Evolutionary conservation across 2,113 vertebrate species (phyloP), one percentile per base, ranked within the genome.

Genomic region (Oenanthe melanoleuca): DNA sequence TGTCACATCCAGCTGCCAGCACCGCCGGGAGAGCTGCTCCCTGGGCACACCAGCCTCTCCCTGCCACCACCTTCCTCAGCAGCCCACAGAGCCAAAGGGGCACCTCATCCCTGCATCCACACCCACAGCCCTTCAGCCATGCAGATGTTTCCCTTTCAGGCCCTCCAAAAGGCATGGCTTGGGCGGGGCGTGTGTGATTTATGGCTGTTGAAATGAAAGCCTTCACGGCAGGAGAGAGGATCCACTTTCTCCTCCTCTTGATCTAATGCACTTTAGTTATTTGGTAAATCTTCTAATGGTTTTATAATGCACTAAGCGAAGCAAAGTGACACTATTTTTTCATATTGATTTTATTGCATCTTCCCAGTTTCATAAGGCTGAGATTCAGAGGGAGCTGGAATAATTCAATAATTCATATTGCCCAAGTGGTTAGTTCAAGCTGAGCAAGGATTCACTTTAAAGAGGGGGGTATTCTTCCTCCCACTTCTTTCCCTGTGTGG

Each of bases 231-330:
- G 80, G 53, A 81, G 72, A 67, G 57, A 96, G 88, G 80, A 95
- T 95, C 89, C 69, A 71, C 88, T 97, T 97, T 93, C 95, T 86
- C 18, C 63, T 79, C 50, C 71, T 75, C 88, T 81, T 80, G 91
- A 92, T 96, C 67, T 96, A 97, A 97, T 95, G 97, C 86, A 91
- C 95, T 96, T 94, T 23, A 88, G 93, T 96, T 96, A 89, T 96
- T 97, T 96, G 96, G 96, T 95, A 95, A 97, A 97, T 95, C 96
- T 95, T 95, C 94, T 97, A 97, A 95, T 97, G 96, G 95, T 75
- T 96, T 96, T 95, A 88, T 96, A 96, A 96, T 97, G 96, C 92
- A 95, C 95, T 96, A 47, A 95, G 91, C 11, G 57, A 78, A 96
- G 94, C 86, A 89, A 96, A 96, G 88, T 64, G 93, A 96, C 92